Evolutionary conservation across 64 coral and sea anemone genomes (phyloP).

Genomic region (Actinia tenebrosa): DNA sequence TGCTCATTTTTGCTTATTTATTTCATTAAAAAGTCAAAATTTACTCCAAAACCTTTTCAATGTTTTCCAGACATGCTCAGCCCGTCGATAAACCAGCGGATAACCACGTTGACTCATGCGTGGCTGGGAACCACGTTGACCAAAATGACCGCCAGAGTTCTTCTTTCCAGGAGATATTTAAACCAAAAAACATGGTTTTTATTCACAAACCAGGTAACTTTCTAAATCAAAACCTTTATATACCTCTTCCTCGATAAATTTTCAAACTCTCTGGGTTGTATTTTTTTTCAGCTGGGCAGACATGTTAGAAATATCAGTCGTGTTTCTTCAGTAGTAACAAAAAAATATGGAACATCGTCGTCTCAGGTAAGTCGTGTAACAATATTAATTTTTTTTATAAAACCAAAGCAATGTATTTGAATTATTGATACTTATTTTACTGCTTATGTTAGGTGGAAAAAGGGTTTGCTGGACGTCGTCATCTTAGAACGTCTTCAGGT

Average conservation of each 20-base stretch:
- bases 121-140: slow-evolving; percentile 18
- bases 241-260: neutral
- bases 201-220: neutral
- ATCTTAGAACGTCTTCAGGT: slow-evolving; percentile 6
- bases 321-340: neutral
- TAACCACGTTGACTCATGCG: neutral
- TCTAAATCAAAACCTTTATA: neutral
- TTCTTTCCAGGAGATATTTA: neutral
- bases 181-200: neutral
- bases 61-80: neutral
- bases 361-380: neutral
- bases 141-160: slow-evolving; percentile 41
- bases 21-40: neutral
- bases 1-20: slow-evolving; percentile 55
- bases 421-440: neutral
- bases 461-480: neutral
- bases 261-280: neutral
- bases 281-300: neutral
- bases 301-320: neutral
- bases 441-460: neutral
- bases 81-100: slow-evolving; percentile 1
- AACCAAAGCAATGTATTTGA: neutral
- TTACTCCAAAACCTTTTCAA: neutral
- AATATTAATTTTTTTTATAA: neutral
- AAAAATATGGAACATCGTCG: neutral